Evolutionary conservation across 1,140 invertebrate species (phyloP).

Genomic region (Brachionus angularis): DNA sequence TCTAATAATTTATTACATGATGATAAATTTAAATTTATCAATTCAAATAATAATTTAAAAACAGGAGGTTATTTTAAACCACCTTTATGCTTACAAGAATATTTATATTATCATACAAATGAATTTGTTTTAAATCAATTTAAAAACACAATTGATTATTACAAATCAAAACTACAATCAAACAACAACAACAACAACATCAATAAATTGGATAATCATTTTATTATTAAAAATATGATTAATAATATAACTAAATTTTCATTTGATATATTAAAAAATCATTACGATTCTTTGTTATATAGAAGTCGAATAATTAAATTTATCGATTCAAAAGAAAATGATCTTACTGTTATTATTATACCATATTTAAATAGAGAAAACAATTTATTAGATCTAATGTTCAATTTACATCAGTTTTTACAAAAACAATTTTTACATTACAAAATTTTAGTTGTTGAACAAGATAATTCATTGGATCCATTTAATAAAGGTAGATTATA

Average conservation of each 20-base stretch:
- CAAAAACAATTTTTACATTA: constrained; percentile 80
- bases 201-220: background rate
- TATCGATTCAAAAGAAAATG: constrained; percentile 4
- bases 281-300: too few relatives aligned
- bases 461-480: constrained; percentile 54
- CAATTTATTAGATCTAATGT: constrained; percentile 73
- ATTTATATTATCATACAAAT: constrained; percentile 24
- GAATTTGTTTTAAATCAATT: background rate
- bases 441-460: constrained; percentile 82
- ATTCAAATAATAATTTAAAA: background rate
- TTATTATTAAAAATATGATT: background rate
- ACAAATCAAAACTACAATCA: background rate
- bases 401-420: constrained; percentile 82
- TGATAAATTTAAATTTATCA: background rate
- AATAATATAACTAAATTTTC: background rate
- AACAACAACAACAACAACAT: background rate
- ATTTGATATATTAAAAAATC: background rate
- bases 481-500: constrained; percentile 40
- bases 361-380: constrained; percentile 76
- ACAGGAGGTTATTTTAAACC: background rate
- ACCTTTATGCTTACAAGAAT: constrained; percentile 5
- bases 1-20: background rate
- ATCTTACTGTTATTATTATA: constrained; percentile 66
- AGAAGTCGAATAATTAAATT: background rate
- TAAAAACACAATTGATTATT: background rate